phyloP scores from a whole-genome alignment of 2,888 invertebrate species.

The Drosophila robusta region DNA sequence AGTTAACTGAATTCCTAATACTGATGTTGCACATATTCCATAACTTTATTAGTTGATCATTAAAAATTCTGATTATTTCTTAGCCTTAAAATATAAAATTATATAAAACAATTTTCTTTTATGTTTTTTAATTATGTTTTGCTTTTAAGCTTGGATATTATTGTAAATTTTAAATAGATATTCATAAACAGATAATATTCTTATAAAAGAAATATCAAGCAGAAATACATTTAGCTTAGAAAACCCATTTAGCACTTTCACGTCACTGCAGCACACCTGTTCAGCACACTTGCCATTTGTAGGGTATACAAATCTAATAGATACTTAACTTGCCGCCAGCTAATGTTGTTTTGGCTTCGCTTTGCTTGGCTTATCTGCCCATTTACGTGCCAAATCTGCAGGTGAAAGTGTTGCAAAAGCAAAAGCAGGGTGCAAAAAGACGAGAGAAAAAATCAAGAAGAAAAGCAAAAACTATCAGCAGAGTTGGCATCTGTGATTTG shows the following conservation, averaged over 20 bases:
- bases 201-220: too few relatives aligned
- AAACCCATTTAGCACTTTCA: neutral
- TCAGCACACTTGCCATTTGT: neutral
- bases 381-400: constrained; percentile 76
- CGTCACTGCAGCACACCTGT: neutral
- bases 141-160: too few relatives aligned
- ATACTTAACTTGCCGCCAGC: constrained; percentile 40
- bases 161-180: too few relatives aligned
- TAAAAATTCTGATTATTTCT: too few relatives aligned
- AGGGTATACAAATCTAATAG: constrained; percentile 33
- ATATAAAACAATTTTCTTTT: too few relatives aligned
- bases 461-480: constrained; percentile 1
- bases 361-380: constrained; percentile 60
- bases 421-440: constrained; percentile 30
- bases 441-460: constrained; percentile 16
- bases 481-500: constrained; percentile 11
- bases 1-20: too few relatives aligned
- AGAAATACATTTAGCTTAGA: neutral
- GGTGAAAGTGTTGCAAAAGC: constrained; percentile 76
- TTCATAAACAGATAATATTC: too few relatives aligned
- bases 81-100: too few relatives aligned
- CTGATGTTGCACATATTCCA: too few relatives aligned
- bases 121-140: too few relatives aligned
- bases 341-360: constrained; percentile 43
- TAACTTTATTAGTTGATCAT: too few relatives aligned